A percentile compares a stretch with the other conserved stretches of the same genome.
These are phyloP conservation scores for Tachina grossa DNA, from an alignment of 2,888 invertebrate genomes.

Conservation along the genomic window DNA sequence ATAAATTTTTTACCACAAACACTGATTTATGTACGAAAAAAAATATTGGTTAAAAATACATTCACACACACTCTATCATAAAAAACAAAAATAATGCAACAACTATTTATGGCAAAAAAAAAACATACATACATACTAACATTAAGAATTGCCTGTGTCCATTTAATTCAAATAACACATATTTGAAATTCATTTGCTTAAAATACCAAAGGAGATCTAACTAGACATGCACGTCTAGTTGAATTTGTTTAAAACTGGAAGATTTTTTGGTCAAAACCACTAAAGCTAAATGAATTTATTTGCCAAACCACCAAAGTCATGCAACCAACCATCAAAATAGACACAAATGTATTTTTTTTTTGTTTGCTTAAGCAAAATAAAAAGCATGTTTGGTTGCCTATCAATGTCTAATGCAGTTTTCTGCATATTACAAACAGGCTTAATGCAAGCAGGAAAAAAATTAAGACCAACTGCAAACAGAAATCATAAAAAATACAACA, in stretches of 20 bases:
- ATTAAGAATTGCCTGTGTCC: constrained; percentile 36
- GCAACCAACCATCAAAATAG: constrained; percentile 40
- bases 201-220: constrained; percentile 54
- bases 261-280: constrained; percentile 69
- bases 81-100: neutral
- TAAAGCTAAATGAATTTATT: constrained; percentile 57
- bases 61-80: neutral
- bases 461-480: constrained; percentile 45
- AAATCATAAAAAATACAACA: constrained; percentile 1
- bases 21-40: neutral
- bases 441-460: constrained; percentile 53
- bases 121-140: neutral
- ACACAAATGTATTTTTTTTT: neutral
- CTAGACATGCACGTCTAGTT: constrained; percentile 56
- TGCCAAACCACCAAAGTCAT: constrained; percentile 21
- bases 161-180: constrained; percentile 61
- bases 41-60: neutral
- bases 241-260: constrained; percentile 57
- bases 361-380: neutral
- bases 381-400: constrained; percentile 52
- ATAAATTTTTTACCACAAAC: neutral
- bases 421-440: constrained; percentile 35
- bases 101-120: neutral
- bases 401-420: constrained; percentile 66
- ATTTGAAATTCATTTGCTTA: constrained; percentile 61